Conservation (phyloP, 1,140 invertebrate genomes). For the Atopsyche davidsoni region DNA sequence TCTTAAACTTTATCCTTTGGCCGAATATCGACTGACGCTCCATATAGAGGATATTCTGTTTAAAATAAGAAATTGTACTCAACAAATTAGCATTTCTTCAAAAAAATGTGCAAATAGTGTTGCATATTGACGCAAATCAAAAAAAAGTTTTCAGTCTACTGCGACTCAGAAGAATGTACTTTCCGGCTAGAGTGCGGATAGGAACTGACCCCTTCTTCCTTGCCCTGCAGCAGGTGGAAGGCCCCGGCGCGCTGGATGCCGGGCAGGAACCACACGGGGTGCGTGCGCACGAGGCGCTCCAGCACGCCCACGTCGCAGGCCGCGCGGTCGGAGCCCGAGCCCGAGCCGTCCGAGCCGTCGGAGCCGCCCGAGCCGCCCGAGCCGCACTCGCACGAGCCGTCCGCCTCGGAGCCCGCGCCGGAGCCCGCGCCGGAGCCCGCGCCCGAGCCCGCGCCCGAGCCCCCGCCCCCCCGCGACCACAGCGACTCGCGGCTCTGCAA, state of each 20-base stretch:
- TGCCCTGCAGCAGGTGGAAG: constrained; percentile 86
- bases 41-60: too few relatives aligned
- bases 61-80: too few relatives aligned
- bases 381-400: constrained; percentile 42
- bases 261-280: constrained; percentile 92
- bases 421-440: constrained; percentile 46
- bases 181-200: too few relatives aligned
- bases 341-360: constrained; percentile 33
- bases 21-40: too few relatives aligned
- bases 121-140: too few relatives aligned
- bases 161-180: too few relatives aligned
- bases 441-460: constrained; percentile 34
- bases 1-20: too few relatives aligned
- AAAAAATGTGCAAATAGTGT: too few relatives aligned
- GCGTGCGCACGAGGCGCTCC: constrained; percentile 82
- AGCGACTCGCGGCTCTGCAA: constrained; percentile 47
- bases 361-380: constrained; percentile 45
- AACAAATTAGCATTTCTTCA: too few relatives aligned
- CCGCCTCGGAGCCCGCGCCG: constrained; percentile 32
- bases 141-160: too few relatives aligned
- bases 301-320: constrained; percentile 76
- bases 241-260: constrained; percentile 88
- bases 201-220: constrained; percentile 83
- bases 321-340: constrained; percentile 44
- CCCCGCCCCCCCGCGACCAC: constrained; percentile 25